Percentiles rank a stretch among this genome's conserved stretches.
phyloP scores from a whole-genome alignment of 2,797 vertebrate genomes.

The Chanos chanos region DNA sequence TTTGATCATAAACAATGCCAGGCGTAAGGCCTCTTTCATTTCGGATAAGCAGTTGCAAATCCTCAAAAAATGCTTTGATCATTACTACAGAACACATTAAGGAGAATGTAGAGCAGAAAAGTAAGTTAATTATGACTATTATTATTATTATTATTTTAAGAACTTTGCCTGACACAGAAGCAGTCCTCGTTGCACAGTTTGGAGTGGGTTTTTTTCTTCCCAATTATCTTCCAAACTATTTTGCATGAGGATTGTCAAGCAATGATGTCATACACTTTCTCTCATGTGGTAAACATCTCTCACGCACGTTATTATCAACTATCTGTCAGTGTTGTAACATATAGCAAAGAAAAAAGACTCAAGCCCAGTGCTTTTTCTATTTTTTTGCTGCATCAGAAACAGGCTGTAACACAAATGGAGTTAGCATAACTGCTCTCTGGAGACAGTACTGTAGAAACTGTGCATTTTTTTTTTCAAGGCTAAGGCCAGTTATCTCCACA shows the following conservation, averaged over 20 bases:
- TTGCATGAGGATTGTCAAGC: no score
- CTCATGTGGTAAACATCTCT: no score
- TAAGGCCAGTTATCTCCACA: constrained; percentile 97
- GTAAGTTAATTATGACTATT: no score
- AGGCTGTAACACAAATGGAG: constrained; percentile 93
- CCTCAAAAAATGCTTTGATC: background rate
- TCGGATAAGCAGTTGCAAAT: background rate
- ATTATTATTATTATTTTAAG: no score
- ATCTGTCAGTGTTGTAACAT: no score
- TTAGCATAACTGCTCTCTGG: constrained; percentile 89
- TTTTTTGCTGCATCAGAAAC: constrained; percentile 63
- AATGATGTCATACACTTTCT: no score
- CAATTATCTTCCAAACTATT: background rate
- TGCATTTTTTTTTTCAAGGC: constrained; percentile 96
- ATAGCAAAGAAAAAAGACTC: no score
- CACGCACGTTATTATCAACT: no score
- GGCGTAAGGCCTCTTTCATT: background rate
- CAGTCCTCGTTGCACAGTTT: no score
- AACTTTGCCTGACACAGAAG: no score
- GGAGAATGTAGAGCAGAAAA: background rate
- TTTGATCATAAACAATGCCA: background rate
- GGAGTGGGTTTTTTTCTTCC: background rate
- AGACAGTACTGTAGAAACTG: constrained; percentile 92
- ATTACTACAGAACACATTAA: background rate
- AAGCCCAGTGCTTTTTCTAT: constrained; percentile 33